phyloP scores from a whole-genome alignment of 2,888 invertebrate species.

The Sussaba pulchella region DNA sequence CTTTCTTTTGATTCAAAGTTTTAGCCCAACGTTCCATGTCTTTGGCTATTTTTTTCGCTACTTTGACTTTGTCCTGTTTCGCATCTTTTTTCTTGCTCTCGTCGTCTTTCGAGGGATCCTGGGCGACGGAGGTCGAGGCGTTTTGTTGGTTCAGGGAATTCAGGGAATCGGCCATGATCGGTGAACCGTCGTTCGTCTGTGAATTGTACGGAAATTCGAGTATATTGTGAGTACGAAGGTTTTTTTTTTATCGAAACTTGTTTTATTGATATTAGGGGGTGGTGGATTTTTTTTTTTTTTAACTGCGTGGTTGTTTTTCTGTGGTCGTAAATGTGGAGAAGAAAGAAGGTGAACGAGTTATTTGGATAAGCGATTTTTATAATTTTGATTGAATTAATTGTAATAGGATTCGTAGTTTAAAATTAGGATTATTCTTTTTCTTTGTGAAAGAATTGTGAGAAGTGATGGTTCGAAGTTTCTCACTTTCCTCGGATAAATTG shows the following conservation, averaged over 20 bases:
- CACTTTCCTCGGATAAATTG: no score
- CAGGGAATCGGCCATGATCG: constrained; percentile 53
- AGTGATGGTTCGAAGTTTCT: no score
- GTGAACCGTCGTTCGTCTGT: constrained; percentile 57
- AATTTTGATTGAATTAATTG: neutral
- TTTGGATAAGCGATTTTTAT: no score
- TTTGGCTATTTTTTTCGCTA: constrained; percentile 98
- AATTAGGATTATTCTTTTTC: no score
- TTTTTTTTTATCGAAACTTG: no score
- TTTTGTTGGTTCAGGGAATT: constrained; percentile 67
- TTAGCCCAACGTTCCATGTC: constrained; percentile 98
- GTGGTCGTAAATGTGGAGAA: no score
- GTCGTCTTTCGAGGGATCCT: constrained; percentile 85
- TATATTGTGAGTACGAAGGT: neutral
- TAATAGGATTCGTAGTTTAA: neutral
- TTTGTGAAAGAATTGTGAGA: no score
- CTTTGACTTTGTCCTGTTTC: constrained; percentile 97
- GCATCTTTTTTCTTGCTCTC: constrained; percentile 90
- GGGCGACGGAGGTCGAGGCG: constrained; percentile 66
- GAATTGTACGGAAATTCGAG: neutral
- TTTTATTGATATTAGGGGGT: no score
- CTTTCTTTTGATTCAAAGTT: constrained; percentile 98
- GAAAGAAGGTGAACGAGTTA: no score
- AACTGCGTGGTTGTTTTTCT: no score
- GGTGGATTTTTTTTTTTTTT: no score